These are phyloP conservation scores for Fukomys damarensis DNA, from an alignment of 2,113 vertebrate species.

Conservation along the genomic window DNA sequence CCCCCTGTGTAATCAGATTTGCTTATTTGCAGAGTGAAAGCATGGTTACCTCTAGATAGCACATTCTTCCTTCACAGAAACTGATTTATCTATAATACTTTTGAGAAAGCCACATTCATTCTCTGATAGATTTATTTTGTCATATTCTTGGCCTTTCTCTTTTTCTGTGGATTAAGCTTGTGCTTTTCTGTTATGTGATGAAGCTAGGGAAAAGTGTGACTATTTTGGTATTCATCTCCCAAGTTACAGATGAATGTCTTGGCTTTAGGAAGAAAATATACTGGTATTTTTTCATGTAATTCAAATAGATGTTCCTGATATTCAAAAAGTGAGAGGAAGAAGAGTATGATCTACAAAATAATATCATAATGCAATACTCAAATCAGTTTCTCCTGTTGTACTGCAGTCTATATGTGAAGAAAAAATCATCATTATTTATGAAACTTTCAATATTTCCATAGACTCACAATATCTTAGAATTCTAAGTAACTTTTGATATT, in stretches of 20 bases:
- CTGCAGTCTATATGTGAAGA: not conserved
- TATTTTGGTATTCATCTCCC: not conserved
- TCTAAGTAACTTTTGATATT: constrained; percentile 26
- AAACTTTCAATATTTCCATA: constrained; percentile 1
- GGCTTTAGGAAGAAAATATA: not conserved
- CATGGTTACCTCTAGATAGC: not conserved
- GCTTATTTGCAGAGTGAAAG: not conserved
- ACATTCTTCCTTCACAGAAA: constrained; percentile 26
- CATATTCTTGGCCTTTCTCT: not conserved
- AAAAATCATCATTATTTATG: constrained; percentile 17
- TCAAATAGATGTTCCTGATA: not conserved
- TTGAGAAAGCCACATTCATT: constrained; percentile 42
- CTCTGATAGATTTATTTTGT: constrained; percentile 13
- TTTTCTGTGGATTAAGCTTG: constrained; percentile 9
- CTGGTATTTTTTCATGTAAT: not conserved
- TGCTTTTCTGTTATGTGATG: not conserved
- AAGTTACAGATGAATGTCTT: constrained; percentile 31
- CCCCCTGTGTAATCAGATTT: not conserved
- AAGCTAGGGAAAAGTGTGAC: not conserved
- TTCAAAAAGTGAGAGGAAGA: constrained; percentile 6
- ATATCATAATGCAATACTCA: not conserved
- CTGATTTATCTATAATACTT: not conserved
- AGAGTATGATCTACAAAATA: not conserved
- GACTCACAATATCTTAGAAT: not conserved
- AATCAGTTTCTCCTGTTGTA: not conserved